Evolutionary conservation across 1,140 invertebrate genomes (phyloP).

Genomic region (Callitettix versicolor): DNA sequence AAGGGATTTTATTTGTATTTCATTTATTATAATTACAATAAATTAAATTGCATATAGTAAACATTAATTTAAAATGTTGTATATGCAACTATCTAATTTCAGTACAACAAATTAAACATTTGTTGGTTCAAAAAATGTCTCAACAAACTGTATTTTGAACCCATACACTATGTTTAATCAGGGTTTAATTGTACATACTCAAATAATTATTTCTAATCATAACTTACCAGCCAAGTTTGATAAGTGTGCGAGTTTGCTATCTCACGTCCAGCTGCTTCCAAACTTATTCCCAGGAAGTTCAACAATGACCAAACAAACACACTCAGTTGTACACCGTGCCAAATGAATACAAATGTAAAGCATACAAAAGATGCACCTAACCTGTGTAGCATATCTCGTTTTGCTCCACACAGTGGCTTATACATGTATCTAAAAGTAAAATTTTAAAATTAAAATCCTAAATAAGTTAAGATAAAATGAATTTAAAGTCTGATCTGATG

Average conservation of each 20-base stretch:
- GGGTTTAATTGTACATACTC: too few relatives aligned
- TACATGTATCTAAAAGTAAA: slow-evolving; percentile 67
- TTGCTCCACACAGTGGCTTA: slow-evolving; percentile 48
- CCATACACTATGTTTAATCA: too few relatives aligned
- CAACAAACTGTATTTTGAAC: too few relatives aligned
- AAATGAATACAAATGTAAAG: slow-evolving; percentile 78
- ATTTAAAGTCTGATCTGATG: too few relatives aligned
- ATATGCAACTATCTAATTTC: too few relatives aligned
- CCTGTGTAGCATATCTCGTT: slow-evolving; percentile 42
- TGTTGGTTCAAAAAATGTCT: too few relatives aligned
- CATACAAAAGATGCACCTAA: slow-evolving; percentile 63
- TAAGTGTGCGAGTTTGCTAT: slow-evolving; percentile 35
- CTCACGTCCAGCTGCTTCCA: slow-evolving; percentile 50
- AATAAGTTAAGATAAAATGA: not conserved
- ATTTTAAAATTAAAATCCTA: slow-evolving; percentile 11
- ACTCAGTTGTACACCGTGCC: slow-evolving; percentile 72
- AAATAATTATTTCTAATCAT: too few relatives aligned
- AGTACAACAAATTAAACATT: too few relatives aligned
- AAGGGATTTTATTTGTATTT: too few relatives aligned
- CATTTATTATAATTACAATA: not conserved
- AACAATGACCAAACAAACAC: slow-evolving; percentile 75
- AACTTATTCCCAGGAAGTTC: slow-evolving; percentile 65
- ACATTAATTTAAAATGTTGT: too few relatives aligned
- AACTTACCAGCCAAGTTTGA: slow-evolving; percentile 1
- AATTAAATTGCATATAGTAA: too few relatives aligned